Base-by-base conservation (phyloP, 1,140 invertebrate genomes). In the Anoplolepis gracilipes region DNA sequence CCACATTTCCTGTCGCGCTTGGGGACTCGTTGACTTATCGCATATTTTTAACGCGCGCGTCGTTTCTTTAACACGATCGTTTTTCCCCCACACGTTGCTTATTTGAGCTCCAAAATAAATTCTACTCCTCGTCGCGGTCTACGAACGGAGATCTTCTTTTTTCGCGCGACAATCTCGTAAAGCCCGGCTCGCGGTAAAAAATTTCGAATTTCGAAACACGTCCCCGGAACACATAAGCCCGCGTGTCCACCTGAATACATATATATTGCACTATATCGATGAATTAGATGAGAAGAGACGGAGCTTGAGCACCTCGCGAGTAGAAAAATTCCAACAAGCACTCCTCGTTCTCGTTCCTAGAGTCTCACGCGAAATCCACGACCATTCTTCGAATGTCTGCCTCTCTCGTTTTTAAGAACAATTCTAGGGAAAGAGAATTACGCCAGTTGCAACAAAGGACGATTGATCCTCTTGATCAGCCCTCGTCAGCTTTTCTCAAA, bases 371-470 rank as follows among this genome's bases (percentile, higher is more conserved):
- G 28, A 46, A 79, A 79, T 79, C 75, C 36, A 59, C 62, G 36
- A 75, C 33, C 33, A n/a, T 67, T 10, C 28, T 53, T 57, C 30
- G 22, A 77, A 33, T n/a, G n/a, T 57, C 7, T 79, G 19, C 55
- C 10, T 42, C 55, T 53, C 13, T 79, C 33, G 39, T n/a, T 67
- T n/a, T 55, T 55, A 33, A 77, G 30, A 82, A 73, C 4, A 42
- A n/a, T 79, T 73, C 22, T 42, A 53, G 25, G 39, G 46, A 78
- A 90, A 92, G 86, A 91, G 90, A 93, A 85, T 90, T 93, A 90
- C 94, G 93, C 93, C 94, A 93, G 93, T 94, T 93, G 94, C 93
- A 94, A 94, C 93, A 90, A 86, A 94, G 75, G 88, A 91, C 67
- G 75, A 67, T 36, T n/a, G n/a, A 64, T 64, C 28, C 49, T 49